Evolutionary conservation across 2,113 vertebrate genomes (phyloP), one percentile per base, ranked within the genome.

Genomic region (Apistogramma diplotaenia): DNA sequence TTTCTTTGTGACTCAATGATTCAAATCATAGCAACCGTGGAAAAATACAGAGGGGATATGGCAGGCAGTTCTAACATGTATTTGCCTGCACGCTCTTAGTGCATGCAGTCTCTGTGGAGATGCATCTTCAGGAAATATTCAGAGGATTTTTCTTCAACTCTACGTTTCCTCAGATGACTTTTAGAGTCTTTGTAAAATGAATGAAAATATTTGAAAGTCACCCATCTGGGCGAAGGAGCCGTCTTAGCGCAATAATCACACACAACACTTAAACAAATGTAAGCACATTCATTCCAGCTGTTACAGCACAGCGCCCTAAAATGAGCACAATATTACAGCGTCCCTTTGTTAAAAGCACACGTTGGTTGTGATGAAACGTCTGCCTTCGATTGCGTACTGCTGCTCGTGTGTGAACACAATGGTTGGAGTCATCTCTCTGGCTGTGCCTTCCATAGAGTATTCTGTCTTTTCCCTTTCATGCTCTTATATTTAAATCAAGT

Each of bases 371-470:
- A 71, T 80, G 21, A 85, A 77, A n/a, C 35, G 58, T 74, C 71
- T 59, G 60, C 74, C 60, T 76, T 83, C 21, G 43, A 57, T 29
- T 74, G 53, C 56, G 57, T 74, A 61, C 80, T 87, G 77, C 85
- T 83, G 85, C 71, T 86, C 67, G 21, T 87, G 53, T 80, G 27
- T 82, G 19, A 73, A 88, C 78, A 84, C 78, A 72, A 76, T 12
- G 62, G 62, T 62, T n/a, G 25, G 49, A 57, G 58, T 54, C 25
- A 35, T 84, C 16, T 83, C 35, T 84, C 46, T 80, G 83, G 54
- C 55, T 81, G 88, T 93, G 91, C 93, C 91, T 91, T 93, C 40
- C 81, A 86, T 78, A 12, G 29, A 85, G 53, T 53, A 73, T 84
- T 78, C 59, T 72, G 49, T 81, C 54, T 70, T 80, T 79, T 75